Evolutionary conservation across 2,113 vertebrate genomes (phyloP), one percentile per base, ranked within the genome.

Genomic region (Poeciliopsis prolifica): DNA sequence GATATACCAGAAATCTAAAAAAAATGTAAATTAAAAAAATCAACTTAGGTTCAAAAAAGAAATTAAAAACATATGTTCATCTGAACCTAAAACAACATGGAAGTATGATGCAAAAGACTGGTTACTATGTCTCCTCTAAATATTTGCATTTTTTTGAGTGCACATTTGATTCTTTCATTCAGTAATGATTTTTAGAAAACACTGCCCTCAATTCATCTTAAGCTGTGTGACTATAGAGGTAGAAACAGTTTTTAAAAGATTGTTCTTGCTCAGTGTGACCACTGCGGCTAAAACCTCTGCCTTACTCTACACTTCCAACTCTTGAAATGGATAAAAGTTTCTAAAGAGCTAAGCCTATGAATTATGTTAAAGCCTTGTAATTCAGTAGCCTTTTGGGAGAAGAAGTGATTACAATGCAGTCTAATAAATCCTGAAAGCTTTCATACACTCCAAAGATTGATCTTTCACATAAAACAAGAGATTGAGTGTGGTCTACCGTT

Each of bases 361-460:
- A 80, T 73, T 74, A 67, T 65, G 66, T 77, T 74, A 63, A 79
- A 79, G 68, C 14, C 19, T 48, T 24, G 67, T 68, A 72, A 72
- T 79, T 79, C 64, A 78, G 28, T 63, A 64, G 71, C 30, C 80
- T 70, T 63, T 69, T 80, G 65, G 74, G 68, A 79, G 77, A 62
- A 83, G 83, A 79, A 80, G 70, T 87, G 80, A 86, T 88, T 81
- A 72, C 81, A 85, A 68, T 83, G 65, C 69, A 67, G 72, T 4
- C 42, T 78, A 80, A 86, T 91, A 89, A 88, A 89, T 88, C 80
- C 68, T 51, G 13, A 66, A 73, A 68, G 24, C 75, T 86, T 88
- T 83, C 64, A 64, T 78, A 65, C 71, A 62, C 31, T 84, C 63
- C 62, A 44, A 75, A 84, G 77, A 90, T 82, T 71, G 78, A 80